These are phyloP conservation scores for Tetragonisca angustula DNA, from an alignment of 2,888 invertebrate genomes.

Conservation along the genomic window DNA sequence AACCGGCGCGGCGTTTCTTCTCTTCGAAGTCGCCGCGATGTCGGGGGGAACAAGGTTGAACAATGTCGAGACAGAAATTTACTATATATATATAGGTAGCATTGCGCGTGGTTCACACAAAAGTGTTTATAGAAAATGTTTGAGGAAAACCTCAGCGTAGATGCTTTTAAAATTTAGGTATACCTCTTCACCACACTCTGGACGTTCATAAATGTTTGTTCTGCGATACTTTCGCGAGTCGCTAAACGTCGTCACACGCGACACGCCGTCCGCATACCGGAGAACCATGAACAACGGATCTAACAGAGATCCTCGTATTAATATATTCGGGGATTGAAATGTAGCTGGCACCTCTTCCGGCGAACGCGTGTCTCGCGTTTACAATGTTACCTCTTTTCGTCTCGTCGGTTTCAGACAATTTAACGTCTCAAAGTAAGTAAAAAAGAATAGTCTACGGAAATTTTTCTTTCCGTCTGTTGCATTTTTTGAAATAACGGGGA, in stretches of 20 bases:
- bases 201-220: neutral
- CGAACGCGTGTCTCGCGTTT: conserved; percentile 14
- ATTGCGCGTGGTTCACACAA: too few species aligned
- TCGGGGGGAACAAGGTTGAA: conserved; percentile 47
- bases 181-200: neutral
- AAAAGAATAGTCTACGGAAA: too few species aligned
- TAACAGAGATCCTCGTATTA: conserved; percentile 28
- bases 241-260: neutral
- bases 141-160: neutral
- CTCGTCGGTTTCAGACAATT: neutral
- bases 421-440: too few species aligned
- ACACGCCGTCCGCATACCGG: conserved; percentile 23
- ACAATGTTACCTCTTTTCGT: neutral
- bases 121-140: neutral
- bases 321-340: conserved; percentile 44
- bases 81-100: neutral
- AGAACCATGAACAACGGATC: conserved; percentile 15
- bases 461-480: too few species aligned
- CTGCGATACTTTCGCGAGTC: neutral
- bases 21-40: conserved; percentile 50
- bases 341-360: conserved; percentile 14
- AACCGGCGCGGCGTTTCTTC: conserved; percentile 65
- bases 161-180: neutral
- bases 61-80: conserved; percentile 23
- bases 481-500: too few species aligned